These are phyloP conservation scores for Spodoptera exigua DNA, from an alignment of 2,888 invertebrate genomes.

Conservation along the genomic window DNA sequence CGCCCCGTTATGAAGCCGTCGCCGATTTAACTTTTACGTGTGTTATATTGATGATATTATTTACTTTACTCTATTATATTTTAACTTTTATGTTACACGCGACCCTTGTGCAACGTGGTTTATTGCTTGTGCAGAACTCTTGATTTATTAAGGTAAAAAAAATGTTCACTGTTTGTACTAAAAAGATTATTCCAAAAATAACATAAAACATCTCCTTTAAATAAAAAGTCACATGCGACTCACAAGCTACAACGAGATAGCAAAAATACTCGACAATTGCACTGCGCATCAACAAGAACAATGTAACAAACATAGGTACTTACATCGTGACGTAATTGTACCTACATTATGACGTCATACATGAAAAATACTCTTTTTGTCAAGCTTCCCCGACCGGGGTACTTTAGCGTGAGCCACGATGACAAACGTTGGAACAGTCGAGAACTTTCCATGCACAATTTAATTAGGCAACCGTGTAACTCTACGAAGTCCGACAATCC, in stretches of 20 bases:
- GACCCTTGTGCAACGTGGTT: too few species aligned
- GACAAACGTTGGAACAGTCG: conserved; percentile 54
- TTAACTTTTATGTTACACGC: too few species aligned
- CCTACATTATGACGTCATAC: conserved; percentile 47
- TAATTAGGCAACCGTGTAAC: conserved; percentile 56
- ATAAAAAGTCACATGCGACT: conserved; percentile 13
- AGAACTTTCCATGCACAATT: conserved; percentile 60
- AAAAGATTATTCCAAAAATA: conserved; percentile 2
- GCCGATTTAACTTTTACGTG: conserved; percentile 47
- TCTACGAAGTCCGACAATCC: conserved; percentile 48
- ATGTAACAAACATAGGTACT: conserved; percentile 28
- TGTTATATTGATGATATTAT: conserved; percentile 47
- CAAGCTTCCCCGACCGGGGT: conserved; percentile 38
- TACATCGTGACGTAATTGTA: conserved; percentile 45
- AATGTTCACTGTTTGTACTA: background rate
- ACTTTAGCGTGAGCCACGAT: conserved; percentile 38
- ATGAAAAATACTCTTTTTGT: conserved; percentile 53
- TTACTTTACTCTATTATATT: conserved; percentile 20
- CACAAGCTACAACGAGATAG: conserved; percentile 20
- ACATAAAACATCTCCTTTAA: too few species aligned
- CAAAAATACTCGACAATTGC: conserved; percentile 23
- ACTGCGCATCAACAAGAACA: conserved; percentile 37
- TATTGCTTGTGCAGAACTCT: too few species aligned
- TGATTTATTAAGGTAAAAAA: background rate
- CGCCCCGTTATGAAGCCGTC: conserved; percentile 54